A percentile compares a stretch with the other conserved stretches of the same genome.
Evolutionary conservation across 2,888 invertebrate genomes (phyloP).

Genomic region (Troilus luridus): DNA sequence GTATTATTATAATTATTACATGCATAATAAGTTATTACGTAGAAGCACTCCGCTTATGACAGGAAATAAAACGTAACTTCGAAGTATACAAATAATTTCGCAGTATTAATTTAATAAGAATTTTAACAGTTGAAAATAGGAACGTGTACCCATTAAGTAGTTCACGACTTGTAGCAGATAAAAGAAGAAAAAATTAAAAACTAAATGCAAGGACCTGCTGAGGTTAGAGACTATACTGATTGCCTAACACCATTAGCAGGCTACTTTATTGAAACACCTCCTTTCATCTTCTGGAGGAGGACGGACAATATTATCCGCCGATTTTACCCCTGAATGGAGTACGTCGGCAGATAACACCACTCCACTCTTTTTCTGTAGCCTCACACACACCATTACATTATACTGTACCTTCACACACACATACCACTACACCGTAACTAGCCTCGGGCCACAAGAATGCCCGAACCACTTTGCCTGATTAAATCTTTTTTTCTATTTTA

Average conservation of each 20-base stretch:
- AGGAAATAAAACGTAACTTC: background rate
- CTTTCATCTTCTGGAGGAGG: background rate
- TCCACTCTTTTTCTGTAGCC: background rate
- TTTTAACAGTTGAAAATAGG: background rate
- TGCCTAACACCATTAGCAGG: background rate
- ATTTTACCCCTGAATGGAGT: background rate
- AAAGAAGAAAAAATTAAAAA: background rate
- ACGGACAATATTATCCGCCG: background rate
- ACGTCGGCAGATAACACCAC: background rate
- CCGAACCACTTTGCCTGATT: conserved; percentile 1
- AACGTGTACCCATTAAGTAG: background rate
- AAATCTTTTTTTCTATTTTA: background rate
- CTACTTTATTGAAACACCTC: background rate
- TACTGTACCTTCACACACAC: background rate
- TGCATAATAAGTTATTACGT: background rate
- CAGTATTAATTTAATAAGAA: background rate
- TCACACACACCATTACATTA: too few relatives aligned
- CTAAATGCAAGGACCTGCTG: background rate
- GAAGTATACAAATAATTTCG: background rate
- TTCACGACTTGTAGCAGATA: background rate
- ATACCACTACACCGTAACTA: background rate
- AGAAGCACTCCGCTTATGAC: background rate
- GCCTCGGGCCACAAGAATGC: background rate
- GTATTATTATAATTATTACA: background rate
- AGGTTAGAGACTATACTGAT: background rate